Base-by-base conservation (phyloP, 2,797 vertebrate species). In the Benthosema pterotum region DNA sequence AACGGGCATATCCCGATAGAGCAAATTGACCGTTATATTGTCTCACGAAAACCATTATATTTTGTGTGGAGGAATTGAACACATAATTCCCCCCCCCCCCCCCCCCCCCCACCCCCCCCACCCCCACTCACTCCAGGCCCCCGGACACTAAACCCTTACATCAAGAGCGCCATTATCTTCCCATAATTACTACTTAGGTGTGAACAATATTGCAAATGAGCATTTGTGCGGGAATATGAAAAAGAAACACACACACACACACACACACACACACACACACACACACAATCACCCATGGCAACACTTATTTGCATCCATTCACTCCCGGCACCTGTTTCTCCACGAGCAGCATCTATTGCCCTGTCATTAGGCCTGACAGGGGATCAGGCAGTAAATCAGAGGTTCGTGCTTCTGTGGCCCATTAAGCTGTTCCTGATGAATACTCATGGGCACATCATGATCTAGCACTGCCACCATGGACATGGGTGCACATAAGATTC, bases 391-490 rank as follows among this genome's bases (percentile, higher is more conserved):
- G 79, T 88, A 88, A 89, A 90, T 90, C 85, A 86, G 83, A 76
- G 81, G 81, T 80, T 90, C 83, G 70, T 71, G 77, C 68, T 80
- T 87, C 68, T 78, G 69, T 78, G 80, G 75, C 75, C 80, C 83
- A 85, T 85, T 86, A 88, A n/a, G 77, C 76, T 75, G 61, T 65
- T 57, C 52, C 79, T 84, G 82, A 91, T 91, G 82, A 89, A 91
- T 87, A 88, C 87, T 84, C 87, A 87, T 83, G 72, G 75, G 72
- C 85, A 85, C 78, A 83, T 74, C 32, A 18, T 16, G 76, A 25
- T 85, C 77, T 87, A 82, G 77, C 80, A 83, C 69, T 60, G 54
- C 58, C 67, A 66, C 82, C 79, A 88, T 83, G 77, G 80, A 87
- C 50, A 48, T n/a, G 59, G 69, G 46, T 54, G 71, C 57, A 75